Conservation (phyloP, 2,888 invertebrate genomes). For the Ferdinandea cuprea region DNA sequence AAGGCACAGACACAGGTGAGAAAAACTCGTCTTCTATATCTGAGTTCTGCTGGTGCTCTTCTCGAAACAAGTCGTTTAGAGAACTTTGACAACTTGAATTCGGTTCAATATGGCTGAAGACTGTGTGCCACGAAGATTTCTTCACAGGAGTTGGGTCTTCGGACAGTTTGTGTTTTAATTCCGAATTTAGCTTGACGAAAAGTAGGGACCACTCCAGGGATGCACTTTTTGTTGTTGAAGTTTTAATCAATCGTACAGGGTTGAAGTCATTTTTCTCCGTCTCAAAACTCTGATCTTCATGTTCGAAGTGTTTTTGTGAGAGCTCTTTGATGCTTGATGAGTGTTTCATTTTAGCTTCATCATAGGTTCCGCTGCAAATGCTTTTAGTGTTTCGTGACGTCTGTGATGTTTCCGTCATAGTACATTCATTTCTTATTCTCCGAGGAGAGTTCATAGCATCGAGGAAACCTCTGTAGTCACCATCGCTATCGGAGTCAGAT, state of each 20-base stretch:
- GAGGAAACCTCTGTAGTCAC: conserved; percentile 76
- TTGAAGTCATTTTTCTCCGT: conserved; percentile 79
- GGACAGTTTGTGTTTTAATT: conserved; percentile 16
- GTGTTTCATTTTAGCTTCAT: conserved; percentile 73
- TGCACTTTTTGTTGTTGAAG: background rate
- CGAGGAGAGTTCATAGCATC: conserved; percentile 78
- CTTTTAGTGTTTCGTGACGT: conserved; percentile 79
- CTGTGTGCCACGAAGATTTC: conserved; percentile 53
- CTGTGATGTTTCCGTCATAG: conserved; percentile 78
- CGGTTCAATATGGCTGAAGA: conserved; percentile 52
- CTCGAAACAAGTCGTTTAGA: conserved; percentile 78
- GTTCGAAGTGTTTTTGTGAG: conserved; percentile 40
- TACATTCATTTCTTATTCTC: conserved; percentile 79
- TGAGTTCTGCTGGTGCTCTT: conserved; percentile 76
- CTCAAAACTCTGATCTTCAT: conserved; percentile 80
- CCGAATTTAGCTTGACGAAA: conserved; percentile 49
- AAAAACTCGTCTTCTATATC: conserved; percentile 30
- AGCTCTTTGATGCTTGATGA: conserved; percentile 28
- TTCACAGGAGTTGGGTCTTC: conserved; percentile 23
- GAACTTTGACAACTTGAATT: conserved; percentile 29
- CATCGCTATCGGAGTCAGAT: conserved; percentile 74
- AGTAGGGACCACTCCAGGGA: conserved; percentile 47
- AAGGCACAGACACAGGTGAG: conserved; percentile 4
- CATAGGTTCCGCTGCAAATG: conserved; percentile 9
- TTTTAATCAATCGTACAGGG: conserved; percentile 75